Evolutionary conservation across 1,140 invertebrate genomes (phyloP), one percentile per base, ranked within the genome.

Genomic region (Trichoplusia ni): DNA sequence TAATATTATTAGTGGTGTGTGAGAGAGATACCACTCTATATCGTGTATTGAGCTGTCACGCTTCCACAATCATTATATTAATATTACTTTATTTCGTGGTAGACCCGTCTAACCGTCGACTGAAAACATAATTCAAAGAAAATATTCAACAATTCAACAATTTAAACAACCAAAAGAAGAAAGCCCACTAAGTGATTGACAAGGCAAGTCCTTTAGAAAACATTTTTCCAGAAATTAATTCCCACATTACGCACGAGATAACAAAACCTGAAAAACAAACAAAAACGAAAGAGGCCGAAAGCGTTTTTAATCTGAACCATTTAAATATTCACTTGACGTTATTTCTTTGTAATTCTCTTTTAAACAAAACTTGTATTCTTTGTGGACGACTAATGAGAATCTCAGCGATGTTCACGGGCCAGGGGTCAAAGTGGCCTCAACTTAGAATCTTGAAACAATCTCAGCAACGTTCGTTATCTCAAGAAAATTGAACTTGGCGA

Each of bases 371-470:
- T 69, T 53, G 75, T 68, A 73, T 77, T 67, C 69, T 72, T 71
- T 71, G 68, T 58, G 68, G 40, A 58, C 71, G 53, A 78, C 72
- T 82, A 86, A 84, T 81, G 79, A 82, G 81, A 83, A 81, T 83
- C 62, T 77, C 75, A 35, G 67, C 77, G 58, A 81, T 82, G 73
- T 84, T 84, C 71, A 80, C 82, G 77, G 82, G 73, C 77, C 77
- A 74, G 76, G 75, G 78, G 84, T 86, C 84, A 86, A 84, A 84
- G 84, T 86, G 73, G 79, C 75, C 71, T 78, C 77, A 76, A 82
- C 68, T 83, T 67, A 64, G 79, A 47, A 79, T 62, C 78, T 76
- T 64, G 73, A 73, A 84, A 86, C 84, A 86, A 84, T 84, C 74
- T 84, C 72, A 70, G 73, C 75, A 68, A 76, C 72, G 81, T 74